phyloP scores from a whole-genome alignment of 1,140 invertebrate genomes.

The Apis laboriosa region DNA sequence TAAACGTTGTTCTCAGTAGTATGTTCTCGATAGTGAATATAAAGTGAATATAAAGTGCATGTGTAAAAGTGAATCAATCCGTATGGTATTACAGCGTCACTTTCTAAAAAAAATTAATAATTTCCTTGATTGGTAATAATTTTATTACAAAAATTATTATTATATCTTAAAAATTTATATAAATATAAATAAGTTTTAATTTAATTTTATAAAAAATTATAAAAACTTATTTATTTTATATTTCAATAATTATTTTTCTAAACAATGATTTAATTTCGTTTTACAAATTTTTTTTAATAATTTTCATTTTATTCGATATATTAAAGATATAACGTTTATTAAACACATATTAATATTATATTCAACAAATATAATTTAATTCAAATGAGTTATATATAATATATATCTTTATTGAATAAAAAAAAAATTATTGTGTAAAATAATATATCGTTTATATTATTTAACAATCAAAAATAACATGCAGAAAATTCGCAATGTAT shows the following conservation, averaged over 20 bases:
- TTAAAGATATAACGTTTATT: not conserved
- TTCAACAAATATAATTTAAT: no score
- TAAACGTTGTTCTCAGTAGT: slow-evolving; percentile 32
- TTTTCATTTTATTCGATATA: not conserved
- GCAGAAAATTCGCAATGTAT: not conserved
- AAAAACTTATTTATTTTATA: not conserved
- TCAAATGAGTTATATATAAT: no score
- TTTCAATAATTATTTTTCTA: not conserved
- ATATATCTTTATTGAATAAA: not conserved
- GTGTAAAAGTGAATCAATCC: slow-evolving; percentile 57
- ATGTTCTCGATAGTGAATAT: slow-evolving; percentile 12
- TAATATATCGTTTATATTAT: not conserved
- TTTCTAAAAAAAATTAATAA: slow-evolving; percentile 52
- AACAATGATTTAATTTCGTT: not conserved
- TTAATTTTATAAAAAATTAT: not conserved
- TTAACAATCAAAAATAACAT: not conserved
- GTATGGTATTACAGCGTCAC: slow-evolving; percentile 48
- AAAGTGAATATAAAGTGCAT: slow-evolving; percentile 38
- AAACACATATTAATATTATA: not conserved
- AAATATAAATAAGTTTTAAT: slow-evolving; percentile 18
- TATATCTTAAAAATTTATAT: not conserved
- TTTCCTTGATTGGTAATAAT: slow-evolving; percentile 25
- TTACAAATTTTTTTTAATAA: not conserved
- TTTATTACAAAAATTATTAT: no score
- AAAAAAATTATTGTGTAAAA: not conserved